These are phyloP conservation scores for Rhynchophorus ferrugineus DNA, from an alignment of 1,140 invertebrate species.

Conservation along the genomic window DNA sequence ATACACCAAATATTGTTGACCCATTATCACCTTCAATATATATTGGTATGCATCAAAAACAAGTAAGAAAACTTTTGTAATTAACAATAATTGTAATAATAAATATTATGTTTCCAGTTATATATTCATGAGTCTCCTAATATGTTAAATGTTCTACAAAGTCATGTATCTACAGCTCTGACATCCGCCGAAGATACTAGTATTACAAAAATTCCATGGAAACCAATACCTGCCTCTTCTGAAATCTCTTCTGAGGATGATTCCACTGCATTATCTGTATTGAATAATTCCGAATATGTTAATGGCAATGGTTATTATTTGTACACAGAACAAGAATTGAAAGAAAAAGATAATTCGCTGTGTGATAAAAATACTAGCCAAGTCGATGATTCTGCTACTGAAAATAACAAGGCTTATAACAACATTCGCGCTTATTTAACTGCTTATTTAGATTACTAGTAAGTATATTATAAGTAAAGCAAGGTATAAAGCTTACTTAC, in stretches of 20 bases:
- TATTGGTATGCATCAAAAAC: constrained; percentile 77
- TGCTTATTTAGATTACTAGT: constrained; percentile 10
- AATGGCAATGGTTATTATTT: constrained; percentile 66
- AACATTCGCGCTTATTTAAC: background rate
- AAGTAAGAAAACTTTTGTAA: constrained; percentile 42
- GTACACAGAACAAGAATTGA: constrained; percentile 44
- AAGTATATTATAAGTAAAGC: constrained; percentile 13
- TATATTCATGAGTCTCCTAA: constrained; percentile 67
- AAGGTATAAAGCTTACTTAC: too few species aligned
- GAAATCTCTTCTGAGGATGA: constrained; percentile 32
- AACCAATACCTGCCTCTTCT: constrained; percentile 49
- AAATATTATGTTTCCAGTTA: constrained; percentile 42
- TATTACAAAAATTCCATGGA: constrained; percentile 59
- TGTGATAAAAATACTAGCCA: constrained; percentile 36
- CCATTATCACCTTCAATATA: constrained; percentile 64
- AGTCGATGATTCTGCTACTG: constrained; percentile 6
- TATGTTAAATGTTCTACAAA: constrained; percentile 36
- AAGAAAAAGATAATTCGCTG: constrained; percentile 22
- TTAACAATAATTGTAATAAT: constrained; percentile 4
- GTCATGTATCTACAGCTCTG: constrained; percentile 25
- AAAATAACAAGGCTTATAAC: constrained; percentile 4
- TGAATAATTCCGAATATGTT: constrained; percentile 62
- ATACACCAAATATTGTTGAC: constrained; percentile 9
- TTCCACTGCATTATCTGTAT: constrained; percentile 54
- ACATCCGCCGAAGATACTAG: constrained; percentile 36